Percentiles rank a stretch among this genome's conserved stretches.
phyloP scores from a whole-genome alignment of 2,797 vertebrate genomes.

The Anguilla anguilla region DNA sequence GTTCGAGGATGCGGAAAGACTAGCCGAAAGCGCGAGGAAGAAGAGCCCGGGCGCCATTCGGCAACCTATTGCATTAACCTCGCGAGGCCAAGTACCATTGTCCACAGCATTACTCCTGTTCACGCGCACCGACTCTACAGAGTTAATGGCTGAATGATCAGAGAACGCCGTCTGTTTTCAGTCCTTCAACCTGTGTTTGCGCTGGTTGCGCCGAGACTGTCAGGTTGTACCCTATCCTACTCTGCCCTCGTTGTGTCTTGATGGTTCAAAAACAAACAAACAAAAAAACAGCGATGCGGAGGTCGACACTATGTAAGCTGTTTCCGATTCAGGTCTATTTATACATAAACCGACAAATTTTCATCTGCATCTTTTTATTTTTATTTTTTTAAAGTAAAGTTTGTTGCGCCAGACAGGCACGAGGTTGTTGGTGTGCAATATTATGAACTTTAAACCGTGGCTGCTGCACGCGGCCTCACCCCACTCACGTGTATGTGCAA shows the following conservation, averaged over 20 bases:
- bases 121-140: conserved; percentile 36
- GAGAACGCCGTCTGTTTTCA: conserved; percentile 39
- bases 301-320: conserved; percentile 56
- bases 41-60: conserved; percentile 34
- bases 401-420: conserved; percentile 19
- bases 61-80: conserved; percentile 48
- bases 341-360: conserved; percentile 41
- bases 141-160: conserved; percentile 55
- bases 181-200: conserved; percentile 42
- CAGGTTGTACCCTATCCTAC: conserved; percentile 40
- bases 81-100: conserved; percentile 43
- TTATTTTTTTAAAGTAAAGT: background rate
- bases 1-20: conserved; percentile 64
- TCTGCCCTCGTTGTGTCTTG: conserved; percentile 53
- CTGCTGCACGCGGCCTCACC: background rate
- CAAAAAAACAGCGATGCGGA: conserved; percentile 57
- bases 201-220: conserved; percentile 37
- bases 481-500: background rate
- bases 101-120: conserved; percentile 31
- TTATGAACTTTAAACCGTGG: background rate
- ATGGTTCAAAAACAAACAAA: conserved; percentile 68
- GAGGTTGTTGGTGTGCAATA: background rate
- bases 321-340: conserved; percentile 69
- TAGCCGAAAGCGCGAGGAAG: conserved; percentile 49
- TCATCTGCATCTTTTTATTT: conserved; percentile 25